These are phyloP conservation scores for Drosophila orena DNA, from an alignment of 1,140 invertebrate species.

Conservation along the genomic window DNA sequence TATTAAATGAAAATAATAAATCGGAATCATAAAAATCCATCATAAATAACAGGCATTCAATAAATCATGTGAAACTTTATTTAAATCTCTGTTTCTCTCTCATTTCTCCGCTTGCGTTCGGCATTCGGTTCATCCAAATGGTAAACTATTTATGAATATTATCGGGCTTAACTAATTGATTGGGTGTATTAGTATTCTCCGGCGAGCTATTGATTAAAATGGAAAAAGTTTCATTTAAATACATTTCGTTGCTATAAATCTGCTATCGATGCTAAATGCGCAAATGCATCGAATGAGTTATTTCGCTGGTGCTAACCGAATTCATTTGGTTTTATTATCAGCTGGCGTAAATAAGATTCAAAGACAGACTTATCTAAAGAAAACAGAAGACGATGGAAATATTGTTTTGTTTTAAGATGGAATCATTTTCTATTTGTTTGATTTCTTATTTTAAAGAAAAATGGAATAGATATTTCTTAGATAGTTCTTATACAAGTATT, in stretches of 20 bases:
- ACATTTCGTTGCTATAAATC: constrained; percentile 10
- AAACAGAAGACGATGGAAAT: too few species aligned
- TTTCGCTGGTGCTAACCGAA: neutral
- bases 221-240: constrained; percentile 14
- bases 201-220: constrained; percentile 34
- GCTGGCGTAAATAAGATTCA: too few species aligned
- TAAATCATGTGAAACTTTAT: constrained; percentile 50
- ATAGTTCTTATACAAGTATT: too few species aligned
- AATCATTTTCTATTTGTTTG: too few species aligned
- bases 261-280: constrained; percentile 1
- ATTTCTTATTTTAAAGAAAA: too few species aligned
- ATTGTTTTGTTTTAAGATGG: too few species aligned
- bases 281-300: constrained; percentile 4
- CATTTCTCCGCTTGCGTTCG: neutral
- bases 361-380: too few species aligned
- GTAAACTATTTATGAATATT: constrained; percentile 39
- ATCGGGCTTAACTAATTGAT: constrained; percentile 37
- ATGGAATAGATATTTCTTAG: too few species aligned
- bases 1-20: constrained; percentile 49
- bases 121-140: constrained; percentile 11
- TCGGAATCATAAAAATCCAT: constrained; percentile 34
- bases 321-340: neutral
- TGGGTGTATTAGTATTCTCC: constrained; percentile 38
- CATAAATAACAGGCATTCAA: constrained; percentile 47
- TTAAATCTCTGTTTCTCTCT: constrained; percentile 35